Evolutionary conservation across 2,797 vertebrate genomes (phyloP).

Genomic region (Notoglanidium macrostoma): DNA sequence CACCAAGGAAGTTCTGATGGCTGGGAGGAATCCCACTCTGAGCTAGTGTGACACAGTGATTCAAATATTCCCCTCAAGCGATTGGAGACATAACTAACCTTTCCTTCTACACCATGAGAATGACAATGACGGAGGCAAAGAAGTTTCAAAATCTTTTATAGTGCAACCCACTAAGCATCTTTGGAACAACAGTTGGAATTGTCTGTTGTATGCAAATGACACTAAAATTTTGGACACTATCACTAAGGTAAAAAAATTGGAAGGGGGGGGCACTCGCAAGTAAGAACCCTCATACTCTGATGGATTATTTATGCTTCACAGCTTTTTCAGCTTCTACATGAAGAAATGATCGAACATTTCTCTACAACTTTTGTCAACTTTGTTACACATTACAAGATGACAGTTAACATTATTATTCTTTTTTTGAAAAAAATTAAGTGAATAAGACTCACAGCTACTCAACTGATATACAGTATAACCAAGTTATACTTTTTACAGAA

Average conservation of each 20-base stretch:
- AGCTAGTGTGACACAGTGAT: neutral
- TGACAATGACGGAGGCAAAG: neutral
- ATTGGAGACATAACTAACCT: neutral
- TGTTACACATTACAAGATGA: no score
- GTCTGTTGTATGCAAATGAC: neutral
- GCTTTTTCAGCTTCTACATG: neutral
- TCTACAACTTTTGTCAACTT: no score
- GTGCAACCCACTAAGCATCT: neutral
- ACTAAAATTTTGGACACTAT: neutral
- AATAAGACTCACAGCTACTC: no score
- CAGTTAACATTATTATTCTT: no score
- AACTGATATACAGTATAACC: no score
- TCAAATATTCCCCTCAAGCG: neutral
- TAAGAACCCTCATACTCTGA: neutral
- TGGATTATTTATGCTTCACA: no score
- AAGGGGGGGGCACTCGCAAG: no score
- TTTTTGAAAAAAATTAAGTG: no score
- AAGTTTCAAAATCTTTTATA: neutral
- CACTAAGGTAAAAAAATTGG: no score
- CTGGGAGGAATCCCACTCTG: neutral
- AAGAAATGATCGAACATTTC: neutral
- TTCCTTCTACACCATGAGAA: neutral
- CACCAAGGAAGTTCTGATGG: neutral
- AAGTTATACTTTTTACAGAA: no score
- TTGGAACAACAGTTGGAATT: neutral